Conservation (phyloP, 2,888 invertebrate species). For the Melipona beecheii region DNA sequence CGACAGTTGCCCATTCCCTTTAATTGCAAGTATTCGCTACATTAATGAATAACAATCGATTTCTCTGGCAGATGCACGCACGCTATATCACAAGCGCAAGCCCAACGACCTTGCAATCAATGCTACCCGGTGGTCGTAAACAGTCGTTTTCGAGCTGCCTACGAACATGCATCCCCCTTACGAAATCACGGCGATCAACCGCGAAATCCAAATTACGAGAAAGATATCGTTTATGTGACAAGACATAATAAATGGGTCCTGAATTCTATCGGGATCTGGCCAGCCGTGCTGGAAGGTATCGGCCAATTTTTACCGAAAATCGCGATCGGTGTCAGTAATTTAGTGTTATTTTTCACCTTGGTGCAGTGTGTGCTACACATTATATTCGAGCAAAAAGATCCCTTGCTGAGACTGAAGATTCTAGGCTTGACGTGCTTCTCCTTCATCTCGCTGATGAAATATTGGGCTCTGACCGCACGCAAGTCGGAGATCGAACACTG, state of each 20-base stretch:
- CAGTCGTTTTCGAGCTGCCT: slow-evolving; percentile 31
- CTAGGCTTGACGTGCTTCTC: slow-evolving; percentile 55
- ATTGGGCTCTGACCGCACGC: slow-evolving; percentile 59
- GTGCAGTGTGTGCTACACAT: slow-evolving; percentile 69
- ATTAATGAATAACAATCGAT: background rate
- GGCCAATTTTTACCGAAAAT: slow-evolving; percentile 8
- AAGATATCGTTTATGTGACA: slow-evolving; percentile 38
- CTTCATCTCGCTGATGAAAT: slow-evolving; percentile 66
- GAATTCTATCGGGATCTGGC: slow-evolving; percentile 55
- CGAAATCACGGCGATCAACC: background rate
- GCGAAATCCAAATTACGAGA: slow-evolving; percentile 16
- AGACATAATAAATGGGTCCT: slow-evolving; percentile 64
- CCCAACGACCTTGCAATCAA: slow-evolving; percentile 42
- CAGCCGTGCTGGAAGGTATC: background rate
- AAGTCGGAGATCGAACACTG: slow-evolving; percentile 62
- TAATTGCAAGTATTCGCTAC: background rate
- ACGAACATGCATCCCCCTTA: background rate
- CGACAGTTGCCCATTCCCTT: background rate
- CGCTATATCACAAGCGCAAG: slow-evolving; percentile 12
- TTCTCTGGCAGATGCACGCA: background rate
- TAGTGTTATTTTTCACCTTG: slow-evolving; percentile 66
- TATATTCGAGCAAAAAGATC: slow-evolving; percentile 60
- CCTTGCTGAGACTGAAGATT: slow-evolving; percentile 51
- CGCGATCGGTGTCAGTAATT: slow-evolving; percentile 31
- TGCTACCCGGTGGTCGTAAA: background rate